Base-by-base conservation (phyloP, 2,113 vertebrate species). In the Misgurnus anguillicaudatus region DNA sequence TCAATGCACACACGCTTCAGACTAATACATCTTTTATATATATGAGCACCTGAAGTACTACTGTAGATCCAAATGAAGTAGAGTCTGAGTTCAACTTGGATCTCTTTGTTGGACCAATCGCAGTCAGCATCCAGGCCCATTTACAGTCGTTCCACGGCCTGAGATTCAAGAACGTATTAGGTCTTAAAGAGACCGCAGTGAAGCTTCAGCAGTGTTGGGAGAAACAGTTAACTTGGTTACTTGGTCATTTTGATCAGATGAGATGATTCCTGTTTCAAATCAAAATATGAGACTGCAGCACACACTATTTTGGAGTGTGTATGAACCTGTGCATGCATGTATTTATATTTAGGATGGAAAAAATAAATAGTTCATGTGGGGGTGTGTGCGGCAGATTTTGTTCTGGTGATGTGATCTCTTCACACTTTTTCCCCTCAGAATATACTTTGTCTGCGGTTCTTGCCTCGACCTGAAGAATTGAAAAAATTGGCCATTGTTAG, bases 361-460 rank as follows among this genome's bases (percentile, higher is more conserved):
- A 83, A 61, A 79, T 66, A 58, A 69, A 42, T 51, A 6, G 75
- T 77, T 63, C 79, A 39, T 79, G 39, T 75, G 77, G 79, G 83
- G 73, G 61, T 77, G 70, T 80, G 80, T 79, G 64, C 66, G 65
- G 78, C 64, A 19, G 65, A 10, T 38, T 41, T 69, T 58, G 14
- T 31, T 82, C 65, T 83, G 41, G 55, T 61, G 71, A 48, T 45
- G 24, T 31, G 39, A 4, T 74, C 67, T 45, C 63, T 24, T 42
- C 65, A 71, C 24, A n/a, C 38, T 61, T 74, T 74, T 13, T 17
- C 9, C 24, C 0, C 68, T 90, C 89, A 98, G 94, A 99, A 98
- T 91, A 99, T 95, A 83, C 96, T 98, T 86, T 99, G 97, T 75
- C 97, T 88, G 79, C 97, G 92, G 92, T 90, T 95, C 89, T 98